Evolutionary conservation across 2,797 vertebrate species (phyloP).

Genomic region (Echiichthys vipera): DNA sequence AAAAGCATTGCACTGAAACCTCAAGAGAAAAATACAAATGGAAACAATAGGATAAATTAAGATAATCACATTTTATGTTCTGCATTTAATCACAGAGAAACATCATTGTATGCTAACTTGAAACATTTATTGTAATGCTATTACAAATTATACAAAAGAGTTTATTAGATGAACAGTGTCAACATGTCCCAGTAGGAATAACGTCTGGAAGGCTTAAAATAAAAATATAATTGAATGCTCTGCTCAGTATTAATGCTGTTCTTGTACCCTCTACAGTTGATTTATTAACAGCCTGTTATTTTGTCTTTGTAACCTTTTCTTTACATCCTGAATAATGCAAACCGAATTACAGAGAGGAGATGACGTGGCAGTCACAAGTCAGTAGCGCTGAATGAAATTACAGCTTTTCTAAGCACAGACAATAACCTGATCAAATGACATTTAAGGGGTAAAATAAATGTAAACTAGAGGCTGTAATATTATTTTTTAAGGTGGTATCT

Average conservation of each 20-base stretch:
- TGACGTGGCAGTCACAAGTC: neutral
- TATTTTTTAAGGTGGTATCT: too few species aligned
- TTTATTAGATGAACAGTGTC: neutral
- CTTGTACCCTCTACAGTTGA: neutral
- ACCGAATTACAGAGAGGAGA: neutral
- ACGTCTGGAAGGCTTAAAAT: neutral
- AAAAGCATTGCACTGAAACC: neutral
- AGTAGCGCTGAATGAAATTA: slow-evolving; percentile 4
- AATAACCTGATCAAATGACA: too few species aligned
- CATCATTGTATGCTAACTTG: neutral
- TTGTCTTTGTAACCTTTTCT: neutral
- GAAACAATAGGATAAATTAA: neutral
- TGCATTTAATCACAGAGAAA: neutral
- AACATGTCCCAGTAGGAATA: neutral
- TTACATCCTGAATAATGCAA: slow-evolving; percentile 8
- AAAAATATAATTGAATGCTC: neutral
- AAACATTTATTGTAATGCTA: neutral
- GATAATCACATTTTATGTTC: neutral
- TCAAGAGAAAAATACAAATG: slow-evolving; percentile 6
- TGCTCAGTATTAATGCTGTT: neutral
- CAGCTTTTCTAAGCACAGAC: neutral
- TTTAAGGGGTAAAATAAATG: neutral
- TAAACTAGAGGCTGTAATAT: neutral
- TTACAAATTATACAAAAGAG: neutral
- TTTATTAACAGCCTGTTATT: neutral